Base-by-base conservation (phyloP, 2,797 vertebrate genomes). In the Falco novaeseelandiae region DNA sequence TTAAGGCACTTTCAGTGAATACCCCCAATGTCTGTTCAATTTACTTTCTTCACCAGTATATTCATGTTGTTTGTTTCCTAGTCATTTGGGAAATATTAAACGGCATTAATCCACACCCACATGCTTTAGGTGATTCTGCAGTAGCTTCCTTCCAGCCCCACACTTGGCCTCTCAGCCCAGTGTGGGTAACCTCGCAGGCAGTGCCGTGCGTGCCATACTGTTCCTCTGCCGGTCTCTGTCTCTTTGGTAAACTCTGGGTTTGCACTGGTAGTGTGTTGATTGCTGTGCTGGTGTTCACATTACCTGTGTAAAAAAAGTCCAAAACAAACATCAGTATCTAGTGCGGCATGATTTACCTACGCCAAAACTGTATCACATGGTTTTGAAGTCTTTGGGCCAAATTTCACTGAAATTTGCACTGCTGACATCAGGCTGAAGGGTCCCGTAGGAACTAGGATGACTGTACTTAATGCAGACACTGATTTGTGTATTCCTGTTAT, bases 161-260 rank as follows among this genome's bases (percentile, higher is more conserved):
- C 10, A 9, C 21, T 58, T 86, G 3, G 2, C 32, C 14, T 72
- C 21, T 63, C 44, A 76, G 52, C 7, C 27, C 32, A 14, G 12
- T 23, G 20, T 19, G 42, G 20, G 36, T 69, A 59, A 61, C 26
- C 30, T 49, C 46, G 8, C 4, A 32, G 26, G 10, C 20, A 87
- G 8, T 16, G 20, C 6, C 11, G 46, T 59, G 6, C 21, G 44
- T 49, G 34, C 29, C n/a, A 20, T 5, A 12, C 11, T 51, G 17
- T 20, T 76, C 8, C 25, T 78, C 59, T 77, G 40, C n/a, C 0
- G 0, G 51, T 32, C 10, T 9, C 10, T 36, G 16, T 17, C 61
- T 81, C 20, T 83, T 40, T 8, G 5, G 17, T 23, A 62, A 27
- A 61, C 8, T n/a, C 8, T 34, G 8, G 3, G 80, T 87, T 66